A percentile compares a stretch with the other conserved stretches of the same genome.
phyloP scores from a whole-genome alignment of 2,113 vertebrate species.

The Macroglossus sobrinus region DNA sequence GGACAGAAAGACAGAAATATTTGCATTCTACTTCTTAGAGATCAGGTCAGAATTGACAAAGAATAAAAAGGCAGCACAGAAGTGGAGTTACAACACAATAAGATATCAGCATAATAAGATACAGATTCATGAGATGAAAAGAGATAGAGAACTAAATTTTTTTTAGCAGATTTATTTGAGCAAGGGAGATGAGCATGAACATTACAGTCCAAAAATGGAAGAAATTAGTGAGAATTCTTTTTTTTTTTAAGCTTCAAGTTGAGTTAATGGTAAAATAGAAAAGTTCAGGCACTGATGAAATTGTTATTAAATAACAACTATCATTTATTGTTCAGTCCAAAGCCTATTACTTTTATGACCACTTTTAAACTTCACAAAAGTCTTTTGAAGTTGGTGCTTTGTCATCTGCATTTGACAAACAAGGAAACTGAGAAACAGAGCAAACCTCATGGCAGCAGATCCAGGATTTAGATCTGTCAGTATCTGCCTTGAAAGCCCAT shows the following conservation, averaged over 20 bases:
- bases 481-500: not conserved
- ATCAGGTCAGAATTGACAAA: slow-evolving; percentile 17
- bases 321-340: not conserved
- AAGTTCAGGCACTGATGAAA: not conserved
- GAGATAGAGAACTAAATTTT: not conserved
- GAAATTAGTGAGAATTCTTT: not conserved
- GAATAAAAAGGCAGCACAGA: slow-evolving; percentile 6
- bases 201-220: not conserved
- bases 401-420: not conserved
- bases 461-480: not conserved
- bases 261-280: not conserved
- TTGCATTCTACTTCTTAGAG: slow-evolving; percentile 36
- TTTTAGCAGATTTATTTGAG: not conserved
- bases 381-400: not conserved
- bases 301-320: not conserved
- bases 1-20: slow-evolving; percentile 50
- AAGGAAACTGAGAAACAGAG: not conserved
- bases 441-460: not conserved
- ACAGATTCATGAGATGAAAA: slow-evolving; percentile 33
- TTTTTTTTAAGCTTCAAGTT: not conserved
- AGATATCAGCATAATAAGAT: slow-evolving; percentile 21
- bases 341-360: not conserved
- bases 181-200: not conserved
- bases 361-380: not conserved
- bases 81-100: not conserved